phyloP scores from a whole-genome alignment of 2,113 vertebrate species.

The Heloderma charlesbogerti region DNA sequence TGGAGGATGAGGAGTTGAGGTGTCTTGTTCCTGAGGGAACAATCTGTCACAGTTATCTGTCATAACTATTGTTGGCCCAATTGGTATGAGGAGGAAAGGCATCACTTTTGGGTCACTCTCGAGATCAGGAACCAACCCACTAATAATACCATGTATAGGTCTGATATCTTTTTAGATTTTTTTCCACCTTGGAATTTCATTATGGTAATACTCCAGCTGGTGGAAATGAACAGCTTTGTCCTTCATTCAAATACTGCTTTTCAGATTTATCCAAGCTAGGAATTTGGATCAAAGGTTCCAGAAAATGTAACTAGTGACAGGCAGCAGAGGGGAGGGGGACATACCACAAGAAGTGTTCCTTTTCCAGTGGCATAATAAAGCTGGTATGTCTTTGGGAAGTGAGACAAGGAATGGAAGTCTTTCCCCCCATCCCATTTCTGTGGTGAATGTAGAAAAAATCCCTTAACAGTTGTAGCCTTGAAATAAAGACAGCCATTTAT shows the following conservation, averaged over 20 bases:
- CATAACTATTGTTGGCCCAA: neutral
- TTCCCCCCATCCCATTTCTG: neutral
- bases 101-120: neutral
- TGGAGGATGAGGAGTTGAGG: neutral
- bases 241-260: neutral
- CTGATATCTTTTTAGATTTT: neutral
- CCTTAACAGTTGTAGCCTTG: neutral
- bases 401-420: neutral
- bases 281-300: neutral
- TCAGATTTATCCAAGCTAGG: neutral
- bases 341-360: neutral
- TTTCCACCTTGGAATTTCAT: conserved; percentile 1
- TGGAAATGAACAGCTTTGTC: neutral
- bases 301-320: neutral
- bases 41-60: too few species aligned
- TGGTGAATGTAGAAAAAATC: neutral
- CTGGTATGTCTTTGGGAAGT: neutral
- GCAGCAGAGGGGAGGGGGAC: neutral
- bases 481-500: neutral
- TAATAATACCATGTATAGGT: neutral
- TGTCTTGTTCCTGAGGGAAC: neutral
- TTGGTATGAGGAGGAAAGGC: neutral
- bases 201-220: neutral
- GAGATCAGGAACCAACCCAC: neutral
- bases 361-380: neutral